These are phyloP conservation scores for Poecile atricapillus DNA, from an alignment of 2,113 vertebrate genomes.

Conservation along the genomic window DNA sequence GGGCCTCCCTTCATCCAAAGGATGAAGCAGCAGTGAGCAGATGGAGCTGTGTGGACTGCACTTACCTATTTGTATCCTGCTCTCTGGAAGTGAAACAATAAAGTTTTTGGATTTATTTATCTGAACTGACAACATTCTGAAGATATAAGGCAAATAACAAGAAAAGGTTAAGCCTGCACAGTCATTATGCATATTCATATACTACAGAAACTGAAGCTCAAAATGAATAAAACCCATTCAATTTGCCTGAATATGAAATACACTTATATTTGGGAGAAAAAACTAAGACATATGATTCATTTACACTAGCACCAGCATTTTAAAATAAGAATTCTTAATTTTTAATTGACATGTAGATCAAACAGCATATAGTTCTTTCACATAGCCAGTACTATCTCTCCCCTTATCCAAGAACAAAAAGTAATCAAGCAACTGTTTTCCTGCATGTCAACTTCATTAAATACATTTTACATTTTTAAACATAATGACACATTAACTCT, in stretches of 20 bases:
- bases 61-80: not conserved
- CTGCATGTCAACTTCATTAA: not conserved
- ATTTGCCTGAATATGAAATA: not conserved
- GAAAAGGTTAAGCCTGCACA: not conserved
- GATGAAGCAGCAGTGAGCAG: not conserved
- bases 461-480: not conserved
- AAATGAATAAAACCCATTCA: not conserved
- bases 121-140: not conserved
- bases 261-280: not conserved
- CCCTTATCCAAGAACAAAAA: not conserved
- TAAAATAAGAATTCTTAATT: not conserved
- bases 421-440: not conserved
- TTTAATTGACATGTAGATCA: not conserved
- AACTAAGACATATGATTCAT: not conserved
- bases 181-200: no score
- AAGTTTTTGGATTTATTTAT: not conserved
- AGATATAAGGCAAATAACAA: not conserved
- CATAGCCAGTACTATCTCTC: not conserved
- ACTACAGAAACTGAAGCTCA: not conserved
- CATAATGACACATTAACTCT: not conserved
- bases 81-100: not conserved
- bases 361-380: not conserved
- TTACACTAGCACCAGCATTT: not conserved
- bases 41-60: not conserved
- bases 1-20: not conserved